Evolutionary conservation across 2,888 invertebrate species (phyloP).

Genomic region (Apomyelois bistriatella): DNA sequence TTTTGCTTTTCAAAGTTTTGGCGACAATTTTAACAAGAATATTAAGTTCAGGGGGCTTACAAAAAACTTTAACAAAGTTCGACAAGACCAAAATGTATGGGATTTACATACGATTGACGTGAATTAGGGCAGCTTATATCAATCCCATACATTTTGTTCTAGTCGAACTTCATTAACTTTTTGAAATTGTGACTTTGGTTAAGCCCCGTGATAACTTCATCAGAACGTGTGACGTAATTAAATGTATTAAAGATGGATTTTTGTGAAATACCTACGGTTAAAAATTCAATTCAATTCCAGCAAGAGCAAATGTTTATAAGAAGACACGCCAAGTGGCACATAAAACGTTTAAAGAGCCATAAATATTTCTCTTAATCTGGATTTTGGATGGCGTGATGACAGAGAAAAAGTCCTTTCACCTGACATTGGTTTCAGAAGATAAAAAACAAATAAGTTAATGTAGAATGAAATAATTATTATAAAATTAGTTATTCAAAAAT

Average conservation of each 20-base stretch:
- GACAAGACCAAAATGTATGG: no score
- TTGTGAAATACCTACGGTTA: slow-evolving; percentile 15
- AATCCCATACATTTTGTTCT: no score
- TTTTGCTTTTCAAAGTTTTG: neutral
- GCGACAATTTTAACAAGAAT: neutral
- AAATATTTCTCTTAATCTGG: slow-evolving; percentile 56
- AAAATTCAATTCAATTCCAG: slow-evolving; percentile 45
- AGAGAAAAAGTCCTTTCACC: slow-evolving; percentile 66
- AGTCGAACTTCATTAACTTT: no score
- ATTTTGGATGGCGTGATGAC: slow-evolving; percentile 49
- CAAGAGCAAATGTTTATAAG: slow-evolving; percentile 48
- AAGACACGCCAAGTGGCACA: slow-evolving; percentile 60
- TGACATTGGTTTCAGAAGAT: slow-evolving; percentile 36
- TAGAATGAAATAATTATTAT: neutral
- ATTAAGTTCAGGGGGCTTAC: no score
- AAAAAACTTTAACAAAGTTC: no score
- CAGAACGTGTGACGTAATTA: neutral
- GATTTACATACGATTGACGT: no score
- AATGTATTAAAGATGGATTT: neutral
- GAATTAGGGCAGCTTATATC: no score
- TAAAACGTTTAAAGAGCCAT: slow-evolving; percentile 62
- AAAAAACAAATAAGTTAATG: slow-evolving; percentile 18
- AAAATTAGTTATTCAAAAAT: neutral
- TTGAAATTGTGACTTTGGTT: no score
- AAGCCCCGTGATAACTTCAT: no score